phyloP scores from a whole-genome alignment of 92 coral and sea anemone genomes.

The Isaurus tuberculatus region DNA sequence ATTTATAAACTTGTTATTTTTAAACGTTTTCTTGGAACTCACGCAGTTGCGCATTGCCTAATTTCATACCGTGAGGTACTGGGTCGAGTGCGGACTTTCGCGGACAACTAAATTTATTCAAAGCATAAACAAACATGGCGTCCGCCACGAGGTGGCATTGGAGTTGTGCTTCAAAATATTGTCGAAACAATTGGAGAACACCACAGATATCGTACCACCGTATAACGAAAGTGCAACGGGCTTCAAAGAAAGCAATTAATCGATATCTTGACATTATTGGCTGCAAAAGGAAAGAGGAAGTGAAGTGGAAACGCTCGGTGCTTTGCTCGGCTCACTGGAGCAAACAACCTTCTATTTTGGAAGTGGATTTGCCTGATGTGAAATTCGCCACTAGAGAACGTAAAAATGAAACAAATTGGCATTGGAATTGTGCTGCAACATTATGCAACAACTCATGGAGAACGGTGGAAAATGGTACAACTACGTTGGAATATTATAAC shows the following conservation, averaged over 20 bases:
- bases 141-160: slow-evolving; percentile 14
- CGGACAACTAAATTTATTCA: slow-evolving; percentile 21
- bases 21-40: neutral
- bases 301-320: slow-evolving; percentile 35
- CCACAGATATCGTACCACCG: neutral
- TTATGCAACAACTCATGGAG: slow-evolving; percentile 28
- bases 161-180: slow-evolving; percentile 6
- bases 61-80: slow-evolving; percentile 48
- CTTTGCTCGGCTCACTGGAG: slow-evolving; percentile 62
- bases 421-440: slow-evolving; percentile 45
- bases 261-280: slow-evolving; percentile 23
- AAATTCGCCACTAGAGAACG: slow-evolving; percentile 38
- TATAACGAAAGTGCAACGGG: neutral
- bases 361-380: neutral
- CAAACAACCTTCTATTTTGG: slow-evolving; percentile 1
- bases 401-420: slow-evolving; percentile 46
- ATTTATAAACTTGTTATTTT: neutral
- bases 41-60: slow-evolving; percentile 13
- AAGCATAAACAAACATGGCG: slow-evolving; percentile 12
- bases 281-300: slow-evolving; percentile 11
- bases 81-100: slow-evolving; percentile 44
- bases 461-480: neutral
- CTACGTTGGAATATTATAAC: neutral
- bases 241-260: slow-evolving; percentile 6
- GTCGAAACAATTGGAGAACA: slow-evolving; percentile 23